Conservation (phyloP, 2,888 invertebrate species). For the Rhagophthalmus giganteus region DNA sequence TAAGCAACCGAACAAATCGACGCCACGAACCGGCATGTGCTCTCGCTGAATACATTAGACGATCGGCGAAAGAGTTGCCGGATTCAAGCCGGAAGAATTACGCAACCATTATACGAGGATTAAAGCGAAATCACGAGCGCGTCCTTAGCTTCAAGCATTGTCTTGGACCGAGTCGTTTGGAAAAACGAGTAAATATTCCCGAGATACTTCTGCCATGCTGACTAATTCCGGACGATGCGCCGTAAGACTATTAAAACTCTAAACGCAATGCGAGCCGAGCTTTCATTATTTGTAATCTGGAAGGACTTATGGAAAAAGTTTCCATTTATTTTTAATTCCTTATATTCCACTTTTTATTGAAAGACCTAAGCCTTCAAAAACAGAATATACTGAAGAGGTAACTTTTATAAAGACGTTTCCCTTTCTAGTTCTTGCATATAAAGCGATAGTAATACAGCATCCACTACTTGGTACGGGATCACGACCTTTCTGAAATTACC, state of each 20-base stretch:
- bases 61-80: constrained; percentile 55
- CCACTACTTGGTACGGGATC: too few relatives aligned
- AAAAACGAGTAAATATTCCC: constrained; percentile 58
- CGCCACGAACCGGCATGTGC: constrained; percentile 37
- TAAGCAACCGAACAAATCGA: constrained; percentile 56
- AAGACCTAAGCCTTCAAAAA: constrained; percentile 40
- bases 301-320: constrained; percentile 57
- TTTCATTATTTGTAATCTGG: constrained; percentile 58
- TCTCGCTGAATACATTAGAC: constrained; percentile 54
- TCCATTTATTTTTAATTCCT: constrained; percentile 58
- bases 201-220: constrained; percentile 48
- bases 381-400: constrained; percentile 28
- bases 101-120: constrained; percentile 59
- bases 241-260: constrained; percentile 58
- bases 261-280: constrained; percentile 55
- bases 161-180: constrained; percentile 57
- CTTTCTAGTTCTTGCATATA: too few relatives aligned
- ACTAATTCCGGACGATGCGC: constrained; percentile 55
- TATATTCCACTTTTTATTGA: constrained; percentile 57
- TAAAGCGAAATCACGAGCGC: constrained; percentile 56
- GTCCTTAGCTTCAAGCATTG: constrained; percentile 49
- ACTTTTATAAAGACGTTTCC: constrained; percentile 22
- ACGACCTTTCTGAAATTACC: too few relatives aligned
- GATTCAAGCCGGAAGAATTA: constrained; percentile 55
- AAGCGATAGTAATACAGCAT: too few relatives aligned